Percentiles rank a stretch among this genome's conserved stretches.
Conservation (phyloP, 2,113 vertebrate species). For the Indicator maculatus region DNA sequence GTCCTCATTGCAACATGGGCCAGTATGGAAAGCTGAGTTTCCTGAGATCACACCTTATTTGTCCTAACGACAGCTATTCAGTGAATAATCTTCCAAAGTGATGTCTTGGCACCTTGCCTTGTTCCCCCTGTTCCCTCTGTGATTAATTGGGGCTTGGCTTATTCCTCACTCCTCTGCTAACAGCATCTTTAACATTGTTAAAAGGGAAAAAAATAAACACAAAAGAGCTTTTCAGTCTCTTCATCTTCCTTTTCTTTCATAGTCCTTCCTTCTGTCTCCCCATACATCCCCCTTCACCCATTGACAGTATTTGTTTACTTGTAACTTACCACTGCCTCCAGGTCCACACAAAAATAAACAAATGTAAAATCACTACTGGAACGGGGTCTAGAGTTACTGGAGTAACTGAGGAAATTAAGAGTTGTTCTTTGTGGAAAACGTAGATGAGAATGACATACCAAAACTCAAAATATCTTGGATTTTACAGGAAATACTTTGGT, state of each 20-base stretch:
- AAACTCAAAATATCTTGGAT: not conserved
- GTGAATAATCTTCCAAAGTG: constrained; percentile 57
- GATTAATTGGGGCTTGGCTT: constrained; percentile 47
- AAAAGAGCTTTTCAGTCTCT: constrained; percentile 10
- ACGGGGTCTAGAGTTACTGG: not conserved
- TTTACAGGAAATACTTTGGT: not conserved
- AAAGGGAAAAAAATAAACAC: not conserved
- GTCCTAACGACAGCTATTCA: constrained; percentile 2
- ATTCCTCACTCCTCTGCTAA: constrained; percentile 5
- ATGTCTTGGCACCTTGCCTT: constrained; percentile 40
- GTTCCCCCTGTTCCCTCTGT: not conserved
- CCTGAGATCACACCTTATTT: constrained; percentile 31
- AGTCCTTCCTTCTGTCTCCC: not conserved
- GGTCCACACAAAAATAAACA: not conserved
- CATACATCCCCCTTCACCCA: not conserved
- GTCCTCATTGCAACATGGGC: not conserved
- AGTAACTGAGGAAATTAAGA: not conserved
- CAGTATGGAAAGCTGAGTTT: not conserved
- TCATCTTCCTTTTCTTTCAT: constrained; percentile 1
- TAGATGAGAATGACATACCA: not conserved
- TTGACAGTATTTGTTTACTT: not conserved
- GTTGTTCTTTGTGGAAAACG: not conserved
- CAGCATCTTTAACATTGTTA: not conserved
- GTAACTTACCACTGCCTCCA: not conserved
- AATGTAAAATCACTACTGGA: not conserved